A percentile compares a stretch with the other conserved stretches of the same genome.
phyloP scores from a whole-genome alignment of 2,113 vertebrate species.

The Oxyruncus cristatus region DNA sequence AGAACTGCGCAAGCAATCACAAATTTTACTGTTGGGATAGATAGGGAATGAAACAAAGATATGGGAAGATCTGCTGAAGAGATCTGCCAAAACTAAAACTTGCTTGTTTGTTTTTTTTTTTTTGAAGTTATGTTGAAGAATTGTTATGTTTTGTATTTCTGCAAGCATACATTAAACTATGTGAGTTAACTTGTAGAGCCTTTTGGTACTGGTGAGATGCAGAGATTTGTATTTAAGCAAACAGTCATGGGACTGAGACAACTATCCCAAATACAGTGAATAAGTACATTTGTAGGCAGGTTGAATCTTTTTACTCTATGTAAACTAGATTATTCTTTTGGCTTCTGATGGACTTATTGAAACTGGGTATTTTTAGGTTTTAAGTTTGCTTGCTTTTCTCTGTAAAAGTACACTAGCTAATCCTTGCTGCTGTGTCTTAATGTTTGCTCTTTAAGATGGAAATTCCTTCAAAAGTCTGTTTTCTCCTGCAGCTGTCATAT shows the following conservation, averaged over 20 bases:
- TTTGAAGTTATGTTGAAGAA: background rate
- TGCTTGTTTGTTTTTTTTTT: background rate
- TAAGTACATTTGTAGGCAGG: background rate
- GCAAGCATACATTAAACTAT: fast-evolving
- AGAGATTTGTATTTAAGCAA: background rate
- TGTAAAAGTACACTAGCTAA: background rate
- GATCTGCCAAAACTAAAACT: background rate
- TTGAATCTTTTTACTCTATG: background rate
- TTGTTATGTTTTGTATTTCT: background rate
- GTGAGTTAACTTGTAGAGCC: background rate
- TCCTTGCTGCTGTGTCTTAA: background rate
- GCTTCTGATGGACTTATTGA: background rate
- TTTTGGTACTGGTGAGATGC: background rate
- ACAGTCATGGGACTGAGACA: background rate
- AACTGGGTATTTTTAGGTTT: background rate
- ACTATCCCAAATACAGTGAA: background rate
- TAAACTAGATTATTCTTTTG: background rate
- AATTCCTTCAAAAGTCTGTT: background rate
- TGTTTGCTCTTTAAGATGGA: background rate
- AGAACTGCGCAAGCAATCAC: background rate
- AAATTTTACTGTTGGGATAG: background rate
- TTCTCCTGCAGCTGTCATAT: background rate
- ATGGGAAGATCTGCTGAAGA: background rate
- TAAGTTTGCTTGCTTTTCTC: background rate
- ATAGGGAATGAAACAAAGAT: background rate